Evolutionary conservation across 2,113 vertebrate species (phyloP).

Genomic region (Coryphaenoides rupestris): DNA sequence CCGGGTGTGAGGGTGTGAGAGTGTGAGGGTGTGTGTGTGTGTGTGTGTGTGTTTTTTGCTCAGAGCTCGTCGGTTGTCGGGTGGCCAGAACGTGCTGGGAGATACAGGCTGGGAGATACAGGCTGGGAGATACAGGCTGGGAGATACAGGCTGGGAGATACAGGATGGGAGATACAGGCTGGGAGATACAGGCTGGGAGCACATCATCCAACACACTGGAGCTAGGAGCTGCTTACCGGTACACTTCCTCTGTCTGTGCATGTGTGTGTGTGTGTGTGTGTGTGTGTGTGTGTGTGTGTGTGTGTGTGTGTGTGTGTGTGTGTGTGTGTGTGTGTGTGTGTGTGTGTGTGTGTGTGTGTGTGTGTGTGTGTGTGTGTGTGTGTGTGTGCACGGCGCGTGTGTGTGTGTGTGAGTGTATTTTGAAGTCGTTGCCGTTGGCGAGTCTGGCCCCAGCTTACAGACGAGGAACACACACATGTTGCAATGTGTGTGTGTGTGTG

Average conservation of each 20-base stretch:
- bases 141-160: too few species aligned
- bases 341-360: constrained; percentile 19
- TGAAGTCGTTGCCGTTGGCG: constrained; percentile 35
- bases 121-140: constrained; percentile 13
- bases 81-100: constrained; percentile 23
- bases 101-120: too few species aligned
- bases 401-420: constrained; percentile 28
- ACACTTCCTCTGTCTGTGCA: background rate
- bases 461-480: constrained; percentile 50
- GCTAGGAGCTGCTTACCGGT: constrained; percentile 40
- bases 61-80: constrained; percentile 31
- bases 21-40: background rate
- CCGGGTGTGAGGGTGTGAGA: background rate
- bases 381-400: background rate
- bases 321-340: background rate
- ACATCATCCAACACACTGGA: constrained; percentile 3
- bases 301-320: too few species aligned
- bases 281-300: background rate
- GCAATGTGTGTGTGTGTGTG: background rate
- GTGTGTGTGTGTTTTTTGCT: constrained; percentile 20
- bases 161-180: too few species aligned
- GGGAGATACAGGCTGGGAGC: constrained; percentile 22
- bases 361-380: too few species aligned
- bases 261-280: constrained; percentile 7
- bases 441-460: constrained; percentile 39